These are phyloP conservation scores for Limosa lapponica DNA, from an alignment of 2,797 vertebrate species.

Conservation along the genomic window DNA sequence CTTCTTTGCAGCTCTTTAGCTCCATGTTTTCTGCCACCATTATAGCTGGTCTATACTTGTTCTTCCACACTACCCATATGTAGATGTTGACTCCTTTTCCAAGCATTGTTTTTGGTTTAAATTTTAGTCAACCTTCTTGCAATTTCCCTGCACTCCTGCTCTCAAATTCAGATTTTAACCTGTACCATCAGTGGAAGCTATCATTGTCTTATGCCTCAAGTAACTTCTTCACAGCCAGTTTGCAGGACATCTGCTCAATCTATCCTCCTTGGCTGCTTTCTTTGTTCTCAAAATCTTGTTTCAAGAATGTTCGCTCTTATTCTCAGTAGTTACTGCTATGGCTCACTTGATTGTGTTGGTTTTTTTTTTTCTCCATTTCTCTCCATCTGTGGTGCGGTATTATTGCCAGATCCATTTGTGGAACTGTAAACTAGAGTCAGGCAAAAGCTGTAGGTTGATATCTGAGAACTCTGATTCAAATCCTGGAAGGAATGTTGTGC, in stretches of 20 bases:
- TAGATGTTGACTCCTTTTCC: background rate
- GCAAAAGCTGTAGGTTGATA: background rate
- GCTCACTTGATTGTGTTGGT: background rate
- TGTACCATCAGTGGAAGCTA: background rate
- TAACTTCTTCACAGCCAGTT: background rate
- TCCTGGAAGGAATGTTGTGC: background rate
- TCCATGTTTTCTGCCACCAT: background rate
- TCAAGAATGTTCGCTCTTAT: background rate
- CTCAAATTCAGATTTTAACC: background rate
- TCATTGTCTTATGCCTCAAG: background rate
- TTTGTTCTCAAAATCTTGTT: background rate
- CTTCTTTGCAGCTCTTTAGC: background rate
- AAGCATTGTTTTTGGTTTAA: background rate
- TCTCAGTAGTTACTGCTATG: background rate
- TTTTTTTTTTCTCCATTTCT: background rate
- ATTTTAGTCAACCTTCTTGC: background rate
- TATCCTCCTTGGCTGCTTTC: background rate
- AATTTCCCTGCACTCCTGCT: background rate
- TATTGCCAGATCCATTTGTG: background rate
- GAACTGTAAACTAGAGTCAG: background rate
- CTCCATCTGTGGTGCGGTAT: fast-evolving
- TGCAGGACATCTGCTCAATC: background rate
- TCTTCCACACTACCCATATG: background rate
- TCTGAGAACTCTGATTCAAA: background rate
- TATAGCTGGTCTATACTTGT: background rate